Base-by-base conservation (phyloP, 2,888 invertebrate genomes). In the Hylaea fasciaria region DNA sequence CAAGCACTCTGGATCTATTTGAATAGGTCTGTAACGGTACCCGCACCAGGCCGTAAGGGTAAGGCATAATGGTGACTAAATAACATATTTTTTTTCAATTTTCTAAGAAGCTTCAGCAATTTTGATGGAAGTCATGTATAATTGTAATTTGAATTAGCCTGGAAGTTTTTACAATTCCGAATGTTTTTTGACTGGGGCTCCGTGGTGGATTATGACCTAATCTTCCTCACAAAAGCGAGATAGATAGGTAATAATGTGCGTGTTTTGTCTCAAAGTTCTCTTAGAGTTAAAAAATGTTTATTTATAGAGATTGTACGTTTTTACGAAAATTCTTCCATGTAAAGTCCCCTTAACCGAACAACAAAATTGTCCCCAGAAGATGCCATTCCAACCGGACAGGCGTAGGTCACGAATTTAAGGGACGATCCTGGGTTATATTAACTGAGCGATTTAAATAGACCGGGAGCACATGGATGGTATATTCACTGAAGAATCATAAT, bases 351-450 rank as follows among this genome's bases (percentile, higher is more conserved):
- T 78, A 71, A 67, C 51, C 37, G 59, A 71, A 71, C 72, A 76
- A 74, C 75, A 72, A 77, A 77, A 80, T 76, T 75, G 72, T 76
- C 54, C 72, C 76, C 70, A 65, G 71, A 81, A 83, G 76, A 81
- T 76, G 74, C 76, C 80, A 77, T 80, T 77, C 70, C 74, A 60
- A 70, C 68, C 66, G 71, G 74, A 66, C 73, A 72, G 64, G 62
- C 69, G 61, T 60, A 60, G 65, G 66, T 72, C 69, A 68, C 69
- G 66, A 69, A 66, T 66, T 62, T 70, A 67, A 69, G 78, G 69
- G 56, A 62, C 56, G 61, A 62, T 56, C 56, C 64, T 57, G 69
- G 74, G 72, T 74, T 72, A 76, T 81, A 82, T 82, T 78, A 83
- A 80, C 78, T 69, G 73, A 68, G 67, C 76, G 72, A 80, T 82